Percentiles rank a stretch among this genome's conserved stretches.
phyloP scores from a whole-genome alignment of 2,888 invertebrate species.

The Mesoligia furuncula region DNA sequence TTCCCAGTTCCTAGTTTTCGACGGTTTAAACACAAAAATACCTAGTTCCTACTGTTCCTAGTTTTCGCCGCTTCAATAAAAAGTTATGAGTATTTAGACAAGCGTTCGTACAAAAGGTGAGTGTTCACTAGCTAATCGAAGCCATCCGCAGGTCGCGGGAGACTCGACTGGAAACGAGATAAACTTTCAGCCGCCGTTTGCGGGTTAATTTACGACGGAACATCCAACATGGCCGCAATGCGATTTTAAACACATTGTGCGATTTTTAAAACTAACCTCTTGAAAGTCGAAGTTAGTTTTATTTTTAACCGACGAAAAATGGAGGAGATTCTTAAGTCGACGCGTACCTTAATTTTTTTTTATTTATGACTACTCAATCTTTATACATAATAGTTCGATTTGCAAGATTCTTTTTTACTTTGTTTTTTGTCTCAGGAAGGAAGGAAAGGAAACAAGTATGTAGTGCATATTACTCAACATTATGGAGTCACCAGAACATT shows the following conservation, averaged over 20 bases:
- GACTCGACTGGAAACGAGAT: conserved; percentile 79
- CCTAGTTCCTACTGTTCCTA: conserved; percentile 6
- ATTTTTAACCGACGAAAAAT: neutral
- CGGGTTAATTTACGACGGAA: conserved; percentile 77
- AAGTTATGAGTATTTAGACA: conserved; percentile 60
- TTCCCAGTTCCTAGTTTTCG: neutral
- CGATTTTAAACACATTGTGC: conserved; percentile 62
- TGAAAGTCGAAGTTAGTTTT: conserved; percentile 21
- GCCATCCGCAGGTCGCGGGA: conserved; percentile 64
- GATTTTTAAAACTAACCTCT: conserved; percentile 40
- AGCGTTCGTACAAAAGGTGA: conserved; percentile 50
- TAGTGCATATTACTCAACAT: neutral
- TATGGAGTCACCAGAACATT: neutral
- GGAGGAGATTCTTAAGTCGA: neutral
- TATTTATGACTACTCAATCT: too few relatives aligned
- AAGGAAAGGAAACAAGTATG: neutral
- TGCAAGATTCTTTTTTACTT: neutral
- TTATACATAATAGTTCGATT: neutral
- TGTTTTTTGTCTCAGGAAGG: neutral
- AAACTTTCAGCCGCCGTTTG: conserved; percentile 75
- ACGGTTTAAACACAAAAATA: neutral
- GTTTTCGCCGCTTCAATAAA: conserved; percentile 32
- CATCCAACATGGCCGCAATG: conserved; percentile 55
- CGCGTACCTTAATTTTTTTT: too few relatives aligned
- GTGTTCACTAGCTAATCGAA: conserved; percentile 72